A percentile compares a stretch with the other conserved stretches of the same genome.
phyloP scores from a whole-genome alignment of 92 coral and sea anemone genomes.

The Phenganax marumi region DNA sequence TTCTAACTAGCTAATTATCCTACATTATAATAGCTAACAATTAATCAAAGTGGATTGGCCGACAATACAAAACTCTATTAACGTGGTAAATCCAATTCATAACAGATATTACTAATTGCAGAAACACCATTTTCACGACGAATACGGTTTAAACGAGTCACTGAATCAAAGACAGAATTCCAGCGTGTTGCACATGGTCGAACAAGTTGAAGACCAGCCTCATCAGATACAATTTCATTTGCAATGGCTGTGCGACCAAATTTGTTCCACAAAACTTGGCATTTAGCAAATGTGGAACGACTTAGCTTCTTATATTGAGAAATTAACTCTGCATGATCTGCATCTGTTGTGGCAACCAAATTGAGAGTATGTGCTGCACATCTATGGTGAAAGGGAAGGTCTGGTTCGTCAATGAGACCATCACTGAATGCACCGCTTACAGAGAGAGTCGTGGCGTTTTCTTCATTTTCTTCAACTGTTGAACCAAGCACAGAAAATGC shows the following conservation, averaged over 20 bases:
- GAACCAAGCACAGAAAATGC: too few relatives aligned
- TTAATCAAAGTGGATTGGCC: too few relatives aligned
- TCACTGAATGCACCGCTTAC: too few relatives aligned
- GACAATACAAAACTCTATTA: too few relatives aligned
- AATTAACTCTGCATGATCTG: constrained; percentile 4
- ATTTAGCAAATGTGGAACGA: too few relatives aligned
- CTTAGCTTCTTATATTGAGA: not conserved
- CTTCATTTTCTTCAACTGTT: not conserved
- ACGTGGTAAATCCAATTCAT: too few relatives aligned
- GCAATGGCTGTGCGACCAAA: not conserved
- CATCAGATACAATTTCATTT: not conserved
- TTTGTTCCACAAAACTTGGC: too few relatives aligned
- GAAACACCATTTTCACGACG: not conserved
- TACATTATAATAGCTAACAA: too few relatives aligned
- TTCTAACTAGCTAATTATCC: too few relatives aligned
- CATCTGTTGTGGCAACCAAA: constrained; percentile 11
- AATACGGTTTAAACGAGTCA: constrained; percentile 8
- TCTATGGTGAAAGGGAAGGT: constrained; percentile 21
- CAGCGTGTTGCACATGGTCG: constrained; percentile 19
- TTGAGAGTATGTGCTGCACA: constrained; percentile 20
- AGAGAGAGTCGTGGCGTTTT: too few relatives aligned
- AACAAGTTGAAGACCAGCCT: too few relatives aligned
- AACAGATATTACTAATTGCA: not conserved
- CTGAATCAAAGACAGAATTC: constrained; percentile 8
- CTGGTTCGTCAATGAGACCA: not conserved